phyloP scores from a whole-genome alignment of 2,797 vertebrate species.

The Spatula versicolor region DNA sequence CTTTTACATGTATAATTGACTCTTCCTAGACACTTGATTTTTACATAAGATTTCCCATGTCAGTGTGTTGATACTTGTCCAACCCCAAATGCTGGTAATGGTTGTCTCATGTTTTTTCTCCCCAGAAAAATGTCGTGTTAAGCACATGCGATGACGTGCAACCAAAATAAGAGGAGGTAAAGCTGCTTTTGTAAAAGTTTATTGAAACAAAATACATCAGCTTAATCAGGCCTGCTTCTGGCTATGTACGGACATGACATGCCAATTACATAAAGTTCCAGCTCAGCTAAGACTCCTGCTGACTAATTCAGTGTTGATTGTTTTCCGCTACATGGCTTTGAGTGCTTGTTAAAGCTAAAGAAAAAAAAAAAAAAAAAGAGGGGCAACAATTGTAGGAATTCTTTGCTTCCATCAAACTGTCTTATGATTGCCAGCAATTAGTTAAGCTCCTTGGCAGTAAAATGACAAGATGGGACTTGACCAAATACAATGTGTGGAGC shows the following conservation, averaged over 20 bases:
- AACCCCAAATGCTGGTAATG: background rate
- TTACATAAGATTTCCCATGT: slow-evolving; percentile 11
- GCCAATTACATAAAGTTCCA: slow-evolving; percentile 95
- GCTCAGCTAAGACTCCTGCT: slow-evolving; percentile 90
- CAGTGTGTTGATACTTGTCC: background rate
- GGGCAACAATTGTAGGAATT: slow-evolving; percentile 81
- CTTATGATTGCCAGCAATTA: slow-evolving; percentile 96
- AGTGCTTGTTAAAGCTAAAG: slow-evolving; percentile 89
- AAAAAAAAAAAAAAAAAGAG: slow-evolving; percentile 50
- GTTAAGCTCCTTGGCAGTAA: slow-evolving; percentile 89
- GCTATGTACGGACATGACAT: slow-evolving; percentile 86
- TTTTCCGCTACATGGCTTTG: slow-evolving; percentile 89
- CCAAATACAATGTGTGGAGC: slow-evolving; percentile 90
- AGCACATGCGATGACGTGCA: slow-evolving; percentile 33
- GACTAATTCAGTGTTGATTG: slow-evolving; percentile 93
- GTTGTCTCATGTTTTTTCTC: background rate
- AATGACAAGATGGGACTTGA: slow-evolving; percentile 92
- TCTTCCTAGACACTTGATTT: background rate
- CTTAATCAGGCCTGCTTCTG: slow-evolving; percentile 88
- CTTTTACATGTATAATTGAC: background rate
- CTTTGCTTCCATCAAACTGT: slow-evolving; percentile 86
- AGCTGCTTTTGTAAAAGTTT: slow-evolving; percentile 83
- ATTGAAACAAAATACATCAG: slow-evolving; percentile 88
- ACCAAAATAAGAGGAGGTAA: slow-evolving; percentile 67
- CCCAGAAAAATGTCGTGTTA: slow-evolving; percentile 52